Base-by-base conservation (phyloP, 2,888 invertebrate genomes). In the Stenodema calcarata region DNA sequence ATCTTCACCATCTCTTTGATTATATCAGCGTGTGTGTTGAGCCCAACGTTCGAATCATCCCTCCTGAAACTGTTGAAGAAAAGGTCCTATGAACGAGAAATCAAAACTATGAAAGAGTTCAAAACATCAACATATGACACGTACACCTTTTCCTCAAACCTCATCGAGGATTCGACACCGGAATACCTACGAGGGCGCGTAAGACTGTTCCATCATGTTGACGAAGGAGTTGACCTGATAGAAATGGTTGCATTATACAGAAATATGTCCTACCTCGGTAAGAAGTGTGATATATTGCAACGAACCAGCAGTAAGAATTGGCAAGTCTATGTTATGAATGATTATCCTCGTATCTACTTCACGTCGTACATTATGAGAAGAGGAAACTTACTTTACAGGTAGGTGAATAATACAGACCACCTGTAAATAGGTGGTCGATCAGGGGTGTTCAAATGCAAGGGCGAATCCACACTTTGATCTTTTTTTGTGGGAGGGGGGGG, bases 31-130 rank as follows among this genome's bases (percentile, higher is more conserved):
- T 30, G 27, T 16, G 75, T 84, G 9, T 41, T 84, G 44, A 28
- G 18, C 16, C 47, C 84, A 4, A n/a, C 47, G 7, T 84, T 84
- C 28, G 47, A 70, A 28, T 75, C 75, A 6, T 84, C 84, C 16
- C 30, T 84, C 18, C 54, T 84, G 14, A 69, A 27, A 12, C 41
- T 83, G 7, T 42, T 83, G 7, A 42, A 47, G n/a, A 41, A 18
- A n/a, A 62, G 83, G 28, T 83, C 83, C 35, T 83, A 70, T 41
- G 83, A 83, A 73, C 62, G 62, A 35, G 62, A 69, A 44, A 83
- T 83, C 42, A 23, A 69, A 44, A 83, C 83, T 0, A 30, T 70
- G 83, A 35, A 28, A 41, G 62, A 83, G n/a, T 41, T 83, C 11
- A 27, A 16, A 7, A 30, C 35, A 23, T 70, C 70, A 1, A 41